These are phyloP conservation scores for Drosophila putrida DNA, from an alignment of 2,888 invertebrate species.

Conservation along the genomic window DNA sequence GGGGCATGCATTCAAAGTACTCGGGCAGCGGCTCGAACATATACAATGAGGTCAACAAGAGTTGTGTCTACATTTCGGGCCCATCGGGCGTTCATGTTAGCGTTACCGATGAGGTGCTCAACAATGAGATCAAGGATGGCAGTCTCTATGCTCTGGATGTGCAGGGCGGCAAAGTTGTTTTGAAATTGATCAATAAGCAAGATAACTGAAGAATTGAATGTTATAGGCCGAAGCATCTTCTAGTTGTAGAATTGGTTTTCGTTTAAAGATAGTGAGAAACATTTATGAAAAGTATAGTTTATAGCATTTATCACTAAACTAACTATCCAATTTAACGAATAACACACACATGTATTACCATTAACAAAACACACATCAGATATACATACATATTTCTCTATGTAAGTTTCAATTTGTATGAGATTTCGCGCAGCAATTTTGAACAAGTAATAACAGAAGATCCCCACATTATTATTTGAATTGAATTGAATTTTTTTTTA, in stretches of 20 bases:
- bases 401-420: constrained; percentile 68
- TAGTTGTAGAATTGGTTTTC: constrained; percentile 33
- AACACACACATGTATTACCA: constrained; percentile 35
- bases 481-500: neutral
- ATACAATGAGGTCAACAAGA: constrained; percentile 86
- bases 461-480: neutral
- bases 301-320: constrained; percentile 66
- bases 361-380: constrained; percentile 19
- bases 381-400: constrained; percentile 36
- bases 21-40: constrained; percentile 85
- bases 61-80: constrained; percentile 91
- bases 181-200: constrained; percentile 85
- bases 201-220: constrained; percentile 74
- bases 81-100: constrained; percentile 94
- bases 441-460: constrained; percentile 49
- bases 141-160: constrained; percentile 89
- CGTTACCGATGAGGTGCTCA: constrained; percentile 93
- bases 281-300: constrained; percentile 58
- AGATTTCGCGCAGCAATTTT: constrained; percentile 73
- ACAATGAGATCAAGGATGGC: constrained; percentile 92
- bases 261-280: constrained; percentile 1
- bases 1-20: constrained; percentile 85
- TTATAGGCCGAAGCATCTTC: neutral
- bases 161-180: constrained; percentile 86
- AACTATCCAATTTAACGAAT: constrained; percentile 15